Evolutionary conservation across 2,797 vertebrate species (phyloP).

Genomic region (Rhyacichthys aspro): DNA sequence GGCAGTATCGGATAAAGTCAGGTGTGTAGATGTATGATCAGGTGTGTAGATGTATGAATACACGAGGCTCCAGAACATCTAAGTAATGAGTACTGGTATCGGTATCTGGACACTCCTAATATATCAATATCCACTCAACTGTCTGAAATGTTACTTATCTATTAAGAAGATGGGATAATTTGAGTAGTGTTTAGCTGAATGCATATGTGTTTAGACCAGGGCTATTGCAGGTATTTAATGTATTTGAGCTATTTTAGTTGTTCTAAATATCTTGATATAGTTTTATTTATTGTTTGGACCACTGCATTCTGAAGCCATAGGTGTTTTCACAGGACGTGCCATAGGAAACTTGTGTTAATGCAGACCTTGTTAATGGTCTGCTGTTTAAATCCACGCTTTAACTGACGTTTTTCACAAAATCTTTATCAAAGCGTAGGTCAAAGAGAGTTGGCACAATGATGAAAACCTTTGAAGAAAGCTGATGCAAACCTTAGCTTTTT

Average conservation of each 20-base stretch:
- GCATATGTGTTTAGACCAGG: conserved; percentile 80
- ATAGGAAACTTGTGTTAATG: conserved; percentile 31
- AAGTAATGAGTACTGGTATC: no score
- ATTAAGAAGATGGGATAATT: conserved; percentile 54
- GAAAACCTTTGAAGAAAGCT: conserved; percentile 13
- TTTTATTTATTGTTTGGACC: conserved; percentile 70
- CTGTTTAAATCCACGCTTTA: conserved; percentile 43
- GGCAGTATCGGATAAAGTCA: no score
- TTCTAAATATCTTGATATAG: conserved; percentile 49
- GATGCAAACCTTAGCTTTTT: conserved; percentile 27
- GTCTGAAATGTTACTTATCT: conserved; percentile 38
- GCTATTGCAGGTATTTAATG: conserved; percentile 76
- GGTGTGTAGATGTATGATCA: no score
- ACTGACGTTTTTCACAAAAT: conserved; percentile 16
- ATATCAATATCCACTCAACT: conserved; percentile 14
- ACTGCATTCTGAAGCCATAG: conserved; percentile 75
- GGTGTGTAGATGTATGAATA: no score
- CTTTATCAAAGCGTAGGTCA: no score
- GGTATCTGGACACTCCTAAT: conserved; percentile 32
- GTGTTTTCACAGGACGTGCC: conserved; percentile 57
- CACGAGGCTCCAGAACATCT: no score
- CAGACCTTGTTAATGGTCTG: conserved; percentile 7
- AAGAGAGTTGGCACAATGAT: no score
- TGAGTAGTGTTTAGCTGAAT: conserved; percentile 75
- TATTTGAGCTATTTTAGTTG: conserved; percentile 69